Evolutionary conservation across 2,113 vertebrate genomes (phyloP).

Genomic region (Symphodus melops): DNA sequence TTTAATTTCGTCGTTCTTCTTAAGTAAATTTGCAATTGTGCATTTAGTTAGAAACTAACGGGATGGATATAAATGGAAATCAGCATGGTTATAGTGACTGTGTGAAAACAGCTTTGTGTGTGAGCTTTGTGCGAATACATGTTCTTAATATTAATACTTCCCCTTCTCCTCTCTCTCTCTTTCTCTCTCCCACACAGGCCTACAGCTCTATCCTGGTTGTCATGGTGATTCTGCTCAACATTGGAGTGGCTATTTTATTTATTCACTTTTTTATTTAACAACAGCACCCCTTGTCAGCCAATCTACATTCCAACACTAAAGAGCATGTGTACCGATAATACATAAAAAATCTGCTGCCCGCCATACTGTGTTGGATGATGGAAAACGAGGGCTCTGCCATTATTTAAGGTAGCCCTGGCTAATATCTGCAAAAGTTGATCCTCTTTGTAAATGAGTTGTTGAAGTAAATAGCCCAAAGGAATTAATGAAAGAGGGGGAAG

Average conservation of each 20-base stretch:
- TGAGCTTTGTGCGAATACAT: neutral
- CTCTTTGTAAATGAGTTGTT: neutral
- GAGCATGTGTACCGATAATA: conserved; percentile 55
- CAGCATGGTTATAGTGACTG: conserved; percentile 5
- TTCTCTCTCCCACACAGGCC: conserved; percentile 86
- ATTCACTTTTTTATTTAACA: conserved; percentile 99
- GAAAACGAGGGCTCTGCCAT: conserved; percentile 16
- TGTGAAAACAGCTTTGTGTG: conserved; percentile 27
- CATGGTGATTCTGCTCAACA: conserved; percentile 99
- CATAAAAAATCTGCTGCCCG: conserved; percentile 43
- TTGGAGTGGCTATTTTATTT: conserved; percentile 99
- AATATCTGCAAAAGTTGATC: conserved; percentile 23
- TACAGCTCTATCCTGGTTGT: conserved; percentile 96
- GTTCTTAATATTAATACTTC: conserved; percentile 62
- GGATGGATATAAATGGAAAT: neutral
- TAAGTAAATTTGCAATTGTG: too few relatives aligned
- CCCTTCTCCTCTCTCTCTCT: conserved; percentile 43
- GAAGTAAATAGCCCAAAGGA: conserved; percentile 37
- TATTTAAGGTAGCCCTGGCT: conserved; percentile 15
- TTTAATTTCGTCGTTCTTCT: too few relatives aligned
- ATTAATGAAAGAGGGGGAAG: conserved; percentile 16
- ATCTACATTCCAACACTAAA: conserved; percentile 65
- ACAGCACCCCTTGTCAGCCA: conserved; percentile 72
- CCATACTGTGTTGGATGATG: conserved; percentile 14
- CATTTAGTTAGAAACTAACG: neutral